A percentile compares a stretch with the other conserved stretches of the same genome.
These are phyloP conservation scores for Phaethon lepturus DNA, from an alignment of 2,113 vertebrate species.

Conservation along the genomic window DNA sequence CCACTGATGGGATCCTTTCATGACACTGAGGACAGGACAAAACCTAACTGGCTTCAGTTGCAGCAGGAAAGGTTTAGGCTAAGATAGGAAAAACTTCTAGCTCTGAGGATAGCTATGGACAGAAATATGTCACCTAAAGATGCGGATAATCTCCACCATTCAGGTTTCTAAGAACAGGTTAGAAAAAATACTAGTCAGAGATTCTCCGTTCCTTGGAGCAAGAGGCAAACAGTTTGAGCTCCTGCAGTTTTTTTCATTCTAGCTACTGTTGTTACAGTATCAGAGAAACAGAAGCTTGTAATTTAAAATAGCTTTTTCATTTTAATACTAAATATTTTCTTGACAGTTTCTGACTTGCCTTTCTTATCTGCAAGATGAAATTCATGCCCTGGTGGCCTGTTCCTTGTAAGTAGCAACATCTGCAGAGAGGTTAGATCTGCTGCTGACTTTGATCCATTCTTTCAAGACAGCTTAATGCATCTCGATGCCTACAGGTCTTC, in stretches of 20 bases:
- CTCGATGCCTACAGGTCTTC: not conserved
- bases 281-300: not conserved
- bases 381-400: not conserved
- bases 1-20: not conserved
- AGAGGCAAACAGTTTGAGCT: not conserved
- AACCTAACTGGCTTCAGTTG: not conserved
- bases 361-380: not conserved
- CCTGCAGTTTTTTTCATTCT: not conserved
- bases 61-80: not conserved
- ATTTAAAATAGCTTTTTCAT: not conserved
- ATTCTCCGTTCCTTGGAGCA: not conserved
- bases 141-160: not conserved
- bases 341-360: not conserved
- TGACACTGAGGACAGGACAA: not conserved
- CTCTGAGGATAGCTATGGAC: not conserved
- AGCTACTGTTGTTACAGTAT: not conserved
- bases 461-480: not conserved
- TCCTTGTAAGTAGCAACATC: not conserved
- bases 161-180: not conserved
- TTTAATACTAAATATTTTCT: not conserved
- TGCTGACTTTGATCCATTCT: not conserved
- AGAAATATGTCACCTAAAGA: not conserved
- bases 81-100: not conserved
- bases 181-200: not conserved
- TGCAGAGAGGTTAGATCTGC: not conserved